Base-by-base conservation (phyloP, 2,888 invertebrate species). In the Catocala sponsa region DNA sequence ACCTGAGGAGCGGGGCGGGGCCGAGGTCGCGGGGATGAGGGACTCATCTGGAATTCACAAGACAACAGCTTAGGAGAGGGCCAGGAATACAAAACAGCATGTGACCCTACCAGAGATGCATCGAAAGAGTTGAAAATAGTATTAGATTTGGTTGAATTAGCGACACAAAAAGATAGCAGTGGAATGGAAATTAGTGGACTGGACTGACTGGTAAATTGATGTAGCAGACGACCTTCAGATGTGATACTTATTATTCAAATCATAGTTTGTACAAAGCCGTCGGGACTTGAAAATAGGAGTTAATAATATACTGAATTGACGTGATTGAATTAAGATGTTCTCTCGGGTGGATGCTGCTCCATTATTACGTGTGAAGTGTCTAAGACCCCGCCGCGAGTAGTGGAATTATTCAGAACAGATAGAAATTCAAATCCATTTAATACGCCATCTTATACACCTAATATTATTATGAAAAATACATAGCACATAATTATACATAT, bases 31-130 rank as follows among this genome's bases (percentile, higher is more conserved):
- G 87, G 91, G 94, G 84, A 88, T 91, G 89, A 82, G 91, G 91
- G 94, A 94, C 90, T 94, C 94, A 94, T 95, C 95, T 95, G 95
- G 90, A 95, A 95, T 92, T 87, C 90, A 93, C 85, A 94, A 93
- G 87, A 95, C 89, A 94, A 90, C 85, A 91, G 88, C 89, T 93
- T 91, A 94, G 92, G 92, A 86, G 75, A 79, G 84, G 87, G 75
- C 76, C 72, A 83, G 88, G 87, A 88, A 83, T 83, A 85, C 76
- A 80, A 83, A 84, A 82, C 68, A 83, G 69, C 63, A 66, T 70
- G 65, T 69, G 67, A 63, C 69, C 69, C 64, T 73, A 59, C 41
- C 67, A 70, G 69, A 67, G 64, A 49, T 75, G 74, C 72, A 76
- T 54, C 58, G 59, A 68, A 70, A 77, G 69, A 75, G 70, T 76